Conservation (phyloP, 2,888 invertebrate genomes). For the Lordiphosa andalusiaca region DNA sequence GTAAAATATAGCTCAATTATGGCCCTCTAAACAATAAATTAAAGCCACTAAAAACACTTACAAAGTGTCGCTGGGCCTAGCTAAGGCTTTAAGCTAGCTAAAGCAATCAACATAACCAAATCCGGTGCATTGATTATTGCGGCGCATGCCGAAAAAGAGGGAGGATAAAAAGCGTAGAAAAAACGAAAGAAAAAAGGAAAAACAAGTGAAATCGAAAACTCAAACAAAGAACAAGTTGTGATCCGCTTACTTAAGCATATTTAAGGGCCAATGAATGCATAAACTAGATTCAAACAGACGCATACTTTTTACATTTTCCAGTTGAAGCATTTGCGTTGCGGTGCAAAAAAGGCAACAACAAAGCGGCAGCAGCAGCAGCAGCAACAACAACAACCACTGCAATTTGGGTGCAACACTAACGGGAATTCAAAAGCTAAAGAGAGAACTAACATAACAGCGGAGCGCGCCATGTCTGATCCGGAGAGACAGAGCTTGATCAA, state of each 20-base stretch:
- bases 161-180: constrained; percentile 44
- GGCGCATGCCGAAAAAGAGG: constrained; percentile 73
- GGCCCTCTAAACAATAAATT: constrained; percentile 45
- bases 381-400: constrained; percentile 19
- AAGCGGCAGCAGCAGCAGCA: constrained; percentile 25
- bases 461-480: constrained; percentile 74
- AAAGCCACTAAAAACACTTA: constrained; percentile 16
- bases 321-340: constrained; percentile 64
- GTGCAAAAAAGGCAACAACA: constrained; percentile 25
- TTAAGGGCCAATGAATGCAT: constrained; percentile 7
- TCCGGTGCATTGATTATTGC: constrained; percentile 63
- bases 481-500: constrained; percentile 78
- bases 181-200: constrained; percentile 27
- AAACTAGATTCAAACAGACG: constrained; percentile 11
- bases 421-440: constrained; percentile 13
- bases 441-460: constrained; percentile 46
- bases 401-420: constrained; percentile 36
- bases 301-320: constrained; percentile 24
- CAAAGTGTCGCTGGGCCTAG: constrained; percentile 5
- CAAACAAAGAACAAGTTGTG: constrained; percentile 57
- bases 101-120: constrained; percentile 8
- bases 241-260: constrained; percentile 24
- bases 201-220: constrained; percentile 42
- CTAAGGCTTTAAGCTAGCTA: neutral
- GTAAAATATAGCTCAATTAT: constrained; percentile 54